Conservation (phyloP, 2,797 vertebrate genomes). For the Menidia menidia region DNA sequence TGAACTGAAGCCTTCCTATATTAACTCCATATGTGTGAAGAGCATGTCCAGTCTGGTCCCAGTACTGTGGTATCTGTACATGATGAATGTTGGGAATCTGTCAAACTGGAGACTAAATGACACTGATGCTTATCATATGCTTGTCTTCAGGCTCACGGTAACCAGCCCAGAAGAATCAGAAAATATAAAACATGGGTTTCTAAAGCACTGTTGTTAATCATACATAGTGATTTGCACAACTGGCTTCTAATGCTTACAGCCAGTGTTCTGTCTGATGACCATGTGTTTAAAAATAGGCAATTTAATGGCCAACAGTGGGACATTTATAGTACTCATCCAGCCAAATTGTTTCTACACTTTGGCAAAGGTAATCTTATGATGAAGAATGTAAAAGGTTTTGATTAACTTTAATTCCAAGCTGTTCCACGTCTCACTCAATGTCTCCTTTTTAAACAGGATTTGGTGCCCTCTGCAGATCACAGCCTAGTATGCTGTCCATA, state of each 20-base stretch:
- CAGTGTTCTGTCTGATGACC: slow-evolving; percentile 24
- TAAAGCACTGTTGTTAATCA: slow-evolving; percentile 12
- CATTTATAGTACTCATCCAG: slow-evolving; percentile 16
- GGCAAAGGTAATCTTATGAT: slow-evolving; percentile 18
- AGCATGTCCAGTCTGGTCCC: slow-evolving; percentile 47
- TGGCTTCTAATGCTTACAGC: slow-evolving; percentile 13
- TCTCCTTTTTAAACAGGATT: slow-evolving; percentile 19
- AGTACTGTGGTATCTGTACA: slow-evolving; percentile 25
- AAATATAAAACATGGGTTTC: slow-evolving; percentile 17
- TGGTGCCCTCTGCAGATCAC: slow-evolving; percentile 59
- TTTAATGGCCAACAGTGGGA: slow-evolving; percentile 32
- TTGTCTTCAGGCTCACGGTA: slow-evolving; percentile 19
- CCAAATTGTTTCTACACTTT: slow-evolving; percentile 34
- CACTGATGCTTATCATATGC: slow-evolving; percentile 45
- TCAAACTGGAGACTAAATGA: slow-evolving; percentile 37
- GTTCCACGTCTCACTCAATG: background rate
- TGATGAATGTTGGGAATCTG: slow-evolving; percentile 37
- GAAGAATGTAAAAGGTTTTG: slow-evolving; percentile 28
- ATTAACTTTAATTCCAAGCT: slow-evolving; percentile 30
- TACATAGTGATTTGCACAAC: slow-evolving; percentile 22
- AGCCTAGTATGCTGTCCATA: background rate
- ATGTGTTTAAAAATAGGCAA: slow-evolving; percentile 13
- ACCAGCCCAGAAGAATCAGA: slow-evolving; percentile 12
- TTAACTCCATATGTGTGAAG: slow-evolving; percentile 30
- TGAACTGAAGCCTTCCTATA: background rate